phyloP scores from a whole-genome alignment of 2,113 vertebrate species.

The Rostratula benghalensis region DNA sequence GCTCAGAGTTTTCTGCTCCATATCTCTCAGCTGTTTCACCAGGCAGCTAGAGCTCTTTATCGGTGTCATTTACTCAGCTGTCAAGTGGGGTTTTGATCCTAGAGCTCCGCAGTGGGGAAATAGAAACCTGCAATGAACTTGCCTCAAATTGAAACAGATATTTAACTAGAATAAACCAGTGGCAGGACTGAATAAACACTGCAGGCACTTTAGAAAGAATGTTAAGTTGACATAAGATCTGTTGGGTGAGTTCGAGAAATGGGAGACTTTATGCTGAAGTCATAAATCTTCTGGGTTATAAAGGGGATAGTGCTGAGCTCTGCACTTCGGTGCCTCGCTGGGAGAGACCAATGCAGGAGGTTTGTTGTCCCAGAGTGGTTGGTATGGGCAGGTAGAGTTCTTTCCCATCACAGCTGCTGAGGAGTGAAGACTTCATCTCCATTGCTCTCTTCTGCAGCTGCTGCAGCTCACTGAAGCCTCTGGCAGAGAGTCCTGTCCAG shows the following conservation, averaged over 20 bases:
- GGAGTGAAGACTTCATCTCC: neutral
- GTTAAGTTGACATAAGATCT: slow-evolving; percentile 5
- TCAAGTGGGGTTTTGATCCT: neutral
- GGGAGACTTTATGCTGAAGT: neutral
- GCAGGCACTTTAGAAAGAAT: slow-evolving; percentile 20
- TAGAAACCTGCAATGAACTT: slow-evolving; percentile 18
- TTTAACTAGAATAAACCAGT: slow-evolving; percentile 16
- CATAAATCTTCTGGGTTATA: neutral
- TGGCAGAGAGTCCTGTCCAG: neutral
- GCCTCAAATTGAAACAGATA: neutral
- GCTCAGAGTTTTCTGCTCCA: neutral
- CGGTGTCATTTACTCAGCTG: slow-evolving; percentile 4
- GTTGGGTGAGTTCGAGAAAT: slow-evolving; percentile 7
- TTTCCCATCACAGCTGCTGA: neutral
- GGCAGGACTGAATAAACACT: slow-evolving; percentile 30
- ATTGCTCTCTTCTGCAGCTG: neutral
- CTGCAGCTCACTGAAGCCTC: neutral
- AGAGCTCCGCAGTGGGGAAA: neutral
- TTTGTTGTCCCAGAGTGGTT: neutral
- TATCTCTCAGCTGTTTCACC: neutral
- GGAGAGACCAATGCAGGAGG: neutral
- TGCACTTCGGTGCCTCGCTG: neutral
- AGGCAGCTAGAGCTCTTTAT: neutral
- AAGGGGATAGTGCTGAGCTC: neutral
- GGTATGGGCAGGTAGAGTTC: neutral